These are phyloP conservation scores for Stenchaetothrips biformis DNA, from an alignment of 2,888 invertebrate species.

Conservation along the genomic window DNA sequence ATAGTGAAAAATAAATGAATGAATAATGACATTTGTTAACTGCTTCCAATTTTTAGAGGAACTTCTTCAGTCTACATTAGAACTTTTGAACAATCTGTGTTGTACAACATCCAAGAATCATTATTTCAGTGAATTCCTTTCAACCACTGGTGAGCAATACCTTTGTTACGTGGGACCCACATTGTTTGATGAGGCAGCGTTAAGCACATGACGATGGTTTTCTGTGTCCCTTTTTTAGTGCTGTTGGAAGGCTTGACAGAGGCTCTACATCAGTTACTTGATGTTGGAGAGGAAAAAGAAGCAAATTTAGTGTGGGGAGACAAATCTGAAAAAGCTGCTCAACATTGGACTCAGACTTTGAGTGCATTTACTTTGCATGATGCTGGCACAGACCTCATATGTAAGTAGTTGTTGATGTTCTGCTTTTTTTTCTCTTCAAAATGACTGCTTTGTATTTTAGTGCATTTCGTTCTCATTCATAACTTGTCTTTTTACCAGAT, in stretches of 20 bases:
- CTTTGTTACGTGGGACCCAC: neutral
- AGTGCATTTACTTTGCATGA: slow-evolving; percentile 36
- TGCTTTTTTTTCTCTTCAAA: neutral
- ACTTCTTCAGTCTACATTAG: slow-evolving; percentile 40
- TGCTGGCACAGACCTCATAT: slow-evolving; percentile 34
- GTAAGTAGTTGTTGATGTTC: slow-evolving; percentile 26
- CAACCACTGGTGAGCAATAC: slow-evolving; percentile 32
- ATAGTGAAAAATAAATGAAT: too few species aligned
- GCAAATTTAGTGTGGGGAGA: slow-evolving; percentile 16
- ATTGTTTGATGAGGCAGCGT: neutral
- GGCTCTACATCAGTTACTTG: slow-evolving; percentile 26
- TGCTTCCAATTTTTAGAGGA: slow-evolving; percentile 40
- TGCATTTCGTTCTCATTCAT: neutral
- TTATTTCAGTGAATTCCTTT: slow-evolving; percentile 38
- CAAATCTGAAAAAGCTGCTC: slow-evolving; percentile 34
- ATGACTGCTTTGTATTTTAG: neutral
- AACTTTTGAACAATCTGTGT: slow-evolving; percentile 39
- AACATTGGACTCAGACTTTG: slow-evolving; percentile 36
- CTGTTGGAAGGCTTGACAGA: slow-evolving; percentile 34
- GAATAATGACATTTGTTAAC: neutral
- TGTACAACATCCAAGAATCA: slow-evolving; percentile 36
- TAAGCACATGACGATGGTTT: too few species aligned
- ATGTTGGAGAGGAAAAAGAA: slow-evolving; percentile 35
- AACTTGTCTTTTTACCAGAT: neutral
- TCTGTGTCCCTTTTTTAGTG: neutral